Conservation (phyloP, 2,113 vertebrate species). For the Labrus mixtus region DNA sequence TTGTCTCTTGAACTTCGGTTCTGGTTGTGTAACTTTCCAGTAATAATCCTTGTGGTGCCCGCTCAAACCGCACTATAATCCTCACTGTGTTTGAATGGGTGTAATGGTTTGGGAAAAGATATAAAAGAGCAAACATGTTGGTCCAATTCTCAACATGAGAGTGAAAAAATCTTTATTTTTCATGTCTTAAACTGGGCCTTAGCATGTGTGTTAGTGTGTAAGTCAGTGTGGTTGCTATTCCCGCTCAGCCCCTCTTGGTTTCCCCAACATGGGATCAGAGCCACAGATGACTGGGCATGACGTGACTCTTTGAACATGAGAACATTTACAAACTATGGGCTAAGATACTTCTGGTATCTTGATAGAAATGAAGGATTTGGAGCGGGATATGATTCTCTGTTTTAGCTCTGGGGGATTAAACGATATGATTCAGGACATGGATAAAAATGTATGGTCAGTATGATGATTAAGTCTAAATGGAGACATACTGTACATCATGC, state of each 20-base stretch:
- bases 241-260: slow-evolving; percentile 56
- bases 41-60: slow-evolving; percentile 66
- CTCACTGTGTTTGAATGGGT: slow-evolving; percentile 17
- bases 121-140: neutral
- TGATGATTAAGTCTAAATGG: no score
- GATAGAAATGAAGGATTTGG: neutral
- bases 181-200: neutral
- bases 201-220: slow-evolving; percentile 6
- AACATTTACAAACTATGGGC: slow-evolving; percentile 26
- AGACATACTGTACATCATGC: no score
- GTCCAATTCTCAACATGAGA: slow-evolving; percentile 10
- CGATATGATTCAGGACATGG: neutral
- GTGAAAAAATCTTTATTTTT: slow-evolving; percentile 4
- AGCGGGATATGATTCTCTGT: neutral
- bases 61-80: slow-evolving; percentile 58
- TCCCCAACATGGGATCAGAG: slow-evolving; percentile 62
- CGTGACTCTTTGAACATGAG: slow-evolving; percentile 67
- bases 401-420: neutral
- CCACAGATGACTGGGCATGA: slow-evolving; percentile 44
- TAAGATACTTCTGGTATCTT: slow-evolving; percentile 10
- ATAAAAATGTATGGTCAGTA: no score
- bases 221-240: slow-evolving; percentile 31
- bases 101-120: neutral
- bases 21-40: slow-evolving; percentile 74
- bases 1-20: slow-evolving; percentile 43